Evolutionary conservation across 2,113 vertebrate species (phyloP), one percentile per base, ranked within the genome.

Genomic region (Cepphus grylle): DNA sequence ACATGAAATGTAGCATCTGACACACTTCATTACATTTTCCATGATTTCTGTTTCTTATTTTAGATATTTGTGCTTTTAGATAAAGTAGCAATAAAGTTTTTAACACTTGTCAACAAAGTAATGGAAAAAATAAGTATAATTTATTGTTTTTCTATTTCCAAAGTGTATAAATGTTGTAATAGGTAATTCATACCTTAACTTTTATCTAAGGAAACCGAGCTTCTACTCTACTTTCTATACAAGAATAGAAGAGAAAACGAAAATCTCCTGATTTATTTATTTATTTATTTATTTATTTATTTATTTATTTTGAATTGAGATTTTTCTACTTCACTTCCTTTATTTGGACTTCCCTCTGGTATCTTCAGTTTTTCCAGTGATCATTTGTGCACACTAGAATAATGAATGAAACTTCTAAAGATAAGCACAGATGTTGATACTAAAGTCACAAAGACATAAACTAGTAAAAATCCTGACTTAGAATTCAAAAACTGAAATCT

Each of bases 401-500:
- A 82, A 81, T 58, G 32, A 94, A 67, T 72, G 55, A 45, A 29
- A 56, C 81, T 93, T 89, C 56, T 89, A 76, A 94, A 93, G 43
- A 83, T 56, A 91, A 93, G 32, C 84, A 86, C 81, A 79, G 89
- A 85, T 91, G 66, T 66, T 91, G 56, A 85, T 71, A 85, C 61
- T 93, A 20, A 90, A 82, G 49, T 76, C 61, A 81, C 49, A 91
- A 78, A 84, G 62, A 61, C 20, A 79, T 82, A 90, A 90, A 67
- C 30, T 18, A n/a, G 50, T 40, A 73, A 86, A 92, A 86, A 72
- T 47, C 26, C 23, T 84, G 63, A 26, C 26, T 84, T 67, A 72
- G 43, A 74, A 86, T 0, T 67, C 34, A 92, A 80, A 91, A 92
- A n/a, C 3, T 15, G 15, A 88, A 92, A 80, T 85, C 26, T 88